Evolutionary conservation across 2,797 vertebrate species (phyloP).

Genomic region (Myotis vivesi): DNA sequence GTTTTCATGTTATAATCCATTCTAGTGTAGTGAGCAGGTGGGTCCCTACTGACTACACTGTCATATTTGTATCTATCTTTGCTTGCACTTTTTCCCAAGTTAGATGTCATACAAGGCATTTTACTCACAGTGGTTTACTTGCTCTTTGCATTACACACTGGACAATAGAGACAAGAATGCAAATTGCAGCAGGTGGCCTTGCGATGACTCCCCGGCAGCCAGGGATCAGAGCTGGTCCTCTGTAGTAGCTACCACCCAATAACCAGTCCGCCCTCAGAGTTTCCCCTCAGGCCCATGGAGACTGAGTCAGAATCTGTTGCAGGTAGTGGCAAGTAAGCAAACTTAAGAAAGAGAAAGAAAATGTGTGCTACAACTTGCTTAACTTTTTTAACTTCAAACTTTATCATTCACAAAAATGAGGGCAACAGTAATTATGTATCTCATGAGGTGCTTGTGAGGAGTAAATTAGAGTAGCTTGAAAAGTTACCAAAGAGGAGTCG

Average conservation of each 20-base stretch:
- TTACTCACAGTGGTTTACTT: background rate
- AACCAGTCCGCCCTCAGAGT: background rate
- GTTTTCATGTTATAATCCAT: background rate
- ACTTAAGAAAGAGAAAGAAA: slow-evolving; percentile 24
- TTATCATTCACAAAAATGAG: background rate
- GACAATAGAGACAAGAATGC: background rate
- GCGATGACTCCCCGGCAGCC: background rate
- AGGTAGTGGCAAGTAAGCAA: background rate
- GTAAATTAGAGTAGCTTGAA: background rate
- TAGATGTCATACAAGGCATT: background rate
- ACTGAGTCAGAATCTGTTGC: background rate
- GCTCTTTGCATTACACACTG: background rate
- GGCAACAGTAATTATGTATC: background rate
- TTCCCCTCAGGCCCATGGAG: background rate
- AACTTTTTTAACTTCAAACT: background rate
- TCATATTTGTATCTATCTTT: background rate
- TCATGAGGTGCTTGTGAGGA: background rate
- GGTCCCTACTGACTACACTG: background rate
- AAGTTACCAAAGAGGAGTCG: background rate
- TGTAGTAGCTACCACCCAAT: background rate
- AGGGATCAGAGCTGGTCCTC: background rate
- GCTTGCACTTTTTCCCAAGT: background rate
- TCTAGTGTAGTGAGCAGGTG: background rate
- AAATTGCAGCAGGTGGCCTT: background rate
- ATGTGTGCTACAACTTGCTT: background rate